phyloP scores from a whole-genome alignment of 2,888 invertebrate species.

The Cremastinae sp. region DNA sequence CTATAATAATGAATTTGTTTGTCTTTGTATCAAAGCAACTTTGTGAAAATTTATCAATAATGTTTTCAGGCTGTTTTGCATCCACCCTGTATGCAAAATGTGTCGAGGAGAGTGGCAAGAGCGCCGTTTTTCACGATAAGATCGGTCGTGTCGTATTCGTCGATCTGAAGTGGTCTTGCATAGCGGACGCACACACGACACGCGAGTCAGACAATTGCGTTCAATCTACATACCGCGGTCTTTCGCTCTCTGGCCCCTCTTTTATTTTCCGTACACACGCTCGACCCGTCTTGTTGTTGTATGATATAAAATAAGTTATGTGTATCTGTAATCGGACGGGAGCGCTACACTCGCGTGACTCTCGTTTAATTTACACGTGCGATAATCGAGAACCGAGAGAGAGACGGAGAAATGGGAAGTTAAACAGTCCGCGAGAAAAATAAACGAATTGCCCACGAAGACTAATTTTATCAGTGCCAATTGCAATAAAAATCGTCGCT shows the following conservation, averaged over 20 bases:
- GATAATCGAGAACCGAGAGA: slow-evolving; percentile 51
- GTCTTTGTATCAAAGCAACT: too few species aligned
- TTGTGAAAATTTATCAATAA: too few species aligned
- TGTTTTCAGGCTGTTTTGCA: too few species aligned
- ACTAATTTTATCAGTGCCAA: not conserved
- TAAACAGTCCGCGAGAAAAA: slow-evolving; percentile 5
- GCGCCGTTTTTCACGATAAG: slow-evolving; percentile 58
- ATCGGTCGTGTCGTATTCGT: slow-evolving; percentile 57
- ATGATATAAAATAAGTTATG: slow-evolving; percentile 33
- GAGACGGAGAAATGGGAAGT: not conserved
- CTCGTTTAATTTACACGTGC: slow-evolving; percentile 59
- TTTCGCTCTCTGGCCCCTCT: too few species aligned
- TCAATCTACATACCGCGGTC: not conserved
- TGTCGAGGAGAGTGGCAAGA: slow-evolving; percentile 17
- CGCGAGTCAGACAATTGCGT: slow-evolving; percentile 56
- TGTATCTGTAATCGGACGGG: slow-evolving; percentile 43
- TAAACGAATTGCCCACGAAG: slow-evolving; percentile 10
- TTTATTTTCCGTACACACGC: not conserved
- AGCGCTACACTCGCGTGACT: slow-evolving; percentile 56
- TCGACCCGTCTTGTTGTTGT: not conserved
- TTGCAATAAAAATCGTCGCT: not conserved
- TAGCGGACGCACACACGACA: slow-evolving; percentile 41
- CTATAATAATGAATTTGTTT: too few species aligned
- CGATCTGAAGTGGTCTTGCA: slow-evolving; percentile 44
- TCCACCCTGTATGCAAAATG: too few species aligned